Evolutionary conservation across 2,113 vertebrate species (phyloP).

Genomic region (Hassar affinis): DNA sequence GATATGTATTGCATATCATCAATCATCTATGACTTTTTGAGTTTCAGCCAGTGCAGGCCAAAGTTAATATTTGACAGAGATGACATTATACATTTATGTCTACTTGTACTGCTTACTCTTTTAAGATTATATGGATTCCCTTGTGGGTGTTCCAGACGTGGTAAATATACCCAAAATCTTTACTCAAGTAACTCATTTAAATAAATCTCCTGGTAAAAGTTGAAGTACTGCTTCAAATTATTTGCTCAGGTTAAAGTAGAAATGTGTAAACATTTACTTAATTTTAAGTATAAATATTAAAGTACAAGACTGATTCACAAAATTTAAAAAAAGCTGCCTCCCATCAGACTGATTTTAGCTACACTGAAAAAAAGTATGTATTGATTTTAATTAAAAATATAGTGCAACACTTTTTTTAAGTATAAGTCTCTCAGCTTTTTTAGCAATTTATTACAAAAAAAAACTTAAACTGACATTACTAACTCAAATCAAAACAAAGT

Average conservation of each 20-base stretch:
- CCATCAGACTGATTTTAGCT: too few relatives aligned
- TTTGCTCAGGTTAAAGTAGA: too few relatives aligned
- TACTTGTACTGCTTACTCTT: not conserved
- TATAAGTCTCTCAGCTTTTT: too few relatives aligned
- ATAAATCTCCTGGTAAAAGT: not conserved
- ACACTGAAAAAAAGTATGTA: too few relatives aligned
- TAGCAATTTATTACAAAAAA: too few relatives aligned
- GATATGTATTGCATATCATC: slow-evolving; percentile 13
- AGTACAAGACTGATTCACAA: not conserved
- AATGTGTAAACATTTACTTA: not conserved
- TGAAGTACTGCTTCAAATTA: not conserved
- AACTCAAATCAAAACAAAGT: too few relatives aligned
- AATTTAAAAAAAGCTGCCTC: not conserved
- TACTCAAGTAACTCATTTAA: not conserved
- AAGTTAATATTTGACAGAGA: slow-evolving; percentile 15
- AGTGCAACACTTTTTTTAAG: too few relatives aligned
- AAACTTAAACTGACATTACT: too few relatives aligned
- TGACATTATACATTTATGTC: slow-evolving; percentile 15
- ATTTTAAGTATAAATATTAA: not conserved
- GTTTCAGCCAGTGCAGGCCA: slow-evolving; percentile 9
- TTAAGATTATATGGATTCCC: not conserved
- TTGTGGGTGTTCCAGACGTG: not conserved
- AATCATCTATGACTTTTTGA: not conserved
- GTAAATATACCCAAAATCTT: not conserved
- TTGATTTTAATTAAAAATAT: too few relatives aligned